Evolutionary conservation across 2,113 vertebrate genomes (phyloP).

Genomic region (Meles meles): DNA sequence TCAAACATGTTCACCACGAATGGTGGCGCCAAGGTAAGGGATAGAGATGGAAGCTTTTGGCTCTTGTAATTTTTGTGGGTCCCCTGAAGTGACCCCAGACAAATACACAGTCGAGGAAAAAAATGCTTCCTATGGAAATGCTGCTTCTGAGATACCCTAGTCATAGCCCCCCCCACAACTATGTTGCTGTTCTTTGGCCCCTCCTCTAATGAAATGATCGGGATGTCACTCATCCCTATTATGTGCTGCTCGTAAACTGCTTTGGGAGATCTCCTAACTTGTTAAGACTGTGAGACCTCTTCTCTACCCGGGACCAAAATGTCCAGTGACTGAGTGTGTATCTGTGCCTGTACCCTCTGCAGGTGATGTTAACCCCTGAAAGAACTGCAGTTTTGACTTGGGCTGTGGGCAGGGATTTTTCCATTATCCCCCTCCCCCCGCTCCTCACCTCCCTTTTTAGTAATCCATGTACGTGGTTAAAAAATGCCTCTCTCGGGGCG

Average conservation of each 20-base stretch:
- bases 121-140: not conserved
- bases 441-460: too few relatives aligned
- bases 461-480: not conserved
- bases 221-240: not conserved
- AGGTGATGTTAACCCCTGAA: not conserved
- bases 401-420: not conserved
- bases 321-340: not conserved
- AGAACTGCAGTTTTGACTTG: not conserved
- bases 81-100: not conserved
- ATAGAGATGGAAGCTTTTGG: not conserved
- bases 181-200: not conserved
- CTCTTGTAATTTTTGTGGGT: not conserved
- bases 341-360: not conserved
- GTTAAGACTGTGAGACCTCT: not conserved
- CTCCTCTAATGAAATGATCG: not conserved
- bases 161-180: not conserved
- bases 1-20: not conserved
- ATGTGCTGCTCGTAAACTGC: not conserved
- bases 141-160: not conserved
- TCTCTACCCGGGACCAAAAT: not conserved
- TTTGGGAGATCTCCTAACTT: not conserved
- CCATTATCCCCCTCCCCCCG: too few relatives aligned
- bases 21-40: not conserved
- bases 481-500: not conserved
- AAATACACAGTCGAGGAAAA: not conserved